These are phyloP conservation scores for Steatocranus sp. DNA, from an alignment of 2,797 vertebrate species.

Conservation along the genomic window DNA sequence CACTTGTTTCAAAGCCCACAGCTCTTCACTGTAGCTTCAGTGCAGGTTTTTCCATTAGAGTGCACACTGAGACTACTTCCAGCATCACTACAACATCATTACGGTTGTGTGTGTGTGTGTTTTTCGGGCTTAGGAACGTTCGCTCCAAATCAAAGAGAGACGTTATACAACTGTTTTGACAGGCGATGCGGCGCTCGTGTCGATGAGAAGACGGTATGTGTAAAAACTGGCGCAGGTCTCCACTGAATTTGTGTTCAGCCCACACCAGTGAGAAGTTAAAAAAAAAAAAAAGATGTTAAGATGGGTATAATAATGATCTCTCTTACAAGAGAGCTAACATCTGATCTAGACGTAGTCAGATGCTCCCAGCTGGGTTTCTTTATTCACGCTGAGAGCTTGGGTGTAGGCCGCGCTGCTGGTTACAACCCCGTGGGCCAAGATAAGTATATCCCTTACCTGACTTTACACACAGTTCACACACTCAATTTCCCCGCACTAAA, in stretches of 20 bases:
- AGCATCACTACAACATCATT: neutral
- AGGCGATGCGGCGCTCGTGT: neutral
- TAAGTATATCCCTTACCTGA: neutral
- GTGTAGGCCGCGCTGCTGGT: neutral
- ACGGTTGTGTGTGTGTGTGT: neutral
- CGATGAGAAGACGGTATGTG: neutral
- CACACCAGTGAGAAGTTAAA: neutral
- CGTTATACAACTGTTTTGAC: neutral
- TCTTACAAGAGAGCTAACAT: neutral
- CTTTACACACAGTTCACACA: neutral
- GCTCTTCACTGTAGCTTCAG: neutral
- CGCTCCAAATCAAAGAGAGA: neutral
- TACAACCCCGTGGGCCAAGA: neutral
- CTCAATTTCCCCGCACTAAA: neutral
- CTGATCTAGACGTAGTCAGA: neutral
- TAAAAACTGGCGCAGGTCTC: neutral
- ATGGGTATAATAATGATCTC: neutral
- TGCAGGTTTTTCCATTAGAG: neutral
- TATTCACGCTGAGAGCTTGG: neutral
- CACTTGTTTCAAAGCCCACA: neutral
- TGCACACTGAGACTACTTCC: neutral
- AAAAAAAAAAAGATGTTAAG: neutral
- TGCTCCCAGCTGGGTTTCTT: neutral
- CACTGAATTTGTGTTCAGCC: neutral
- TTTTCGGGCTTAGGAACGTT: fast-evolving